These are phyloP conservation scores for Rhopilema esculentum DNA, from an alignment of 30 jellyfish, hydroid and myxozoan genomes.

Conservation along the genomic window DNA sequence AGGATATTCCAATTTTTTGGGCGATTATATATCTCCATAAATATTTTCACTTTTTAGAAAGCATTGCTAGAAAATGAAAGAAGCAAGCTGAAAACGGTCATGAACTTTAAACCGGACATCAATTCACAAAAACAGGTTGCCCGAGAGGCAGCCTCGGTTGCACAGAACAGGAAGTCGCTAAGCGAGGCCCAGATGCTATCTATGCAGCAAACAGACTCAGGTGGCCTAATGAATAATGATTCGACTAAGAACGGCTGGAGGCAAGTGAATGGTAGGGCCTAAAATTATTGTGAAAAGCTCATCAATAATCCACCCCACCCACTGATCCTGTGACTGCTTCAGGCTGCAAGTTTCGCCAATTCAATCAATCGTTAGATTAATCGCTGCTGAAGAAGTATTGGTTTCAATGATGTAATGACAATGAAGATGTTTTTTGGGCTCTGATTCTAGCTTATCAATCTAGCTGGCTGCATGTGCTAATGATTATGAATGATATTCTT, in stretches of 20 bases:
- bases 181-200: conserved; percentile 49
- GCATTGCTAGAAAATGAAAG: conserved; percentile 61
- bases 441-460: not conserved
- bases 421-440: not conserved
- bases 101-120: not conserved
- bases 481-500: not conserved
- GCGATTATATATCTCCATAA: too few species aligned
- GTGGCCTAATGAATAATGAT: conserved; percentile 5
- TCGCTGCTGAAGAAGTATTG: too few species aligned
- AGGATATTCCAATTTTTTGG: too few species aligned
- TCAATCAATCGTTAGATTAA: too few species aligned
- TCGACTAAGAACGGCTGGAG: conserved; percentile 22
- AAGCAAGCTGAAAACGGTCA: not conserved
- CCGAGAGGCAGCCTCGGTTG: conserved; percentile 79
- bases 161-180: conserved; percentile 52
- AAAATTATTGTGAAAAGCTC: not conserved
- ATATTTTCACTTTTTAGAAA: too few species aligned
- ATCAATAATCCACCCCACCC: not conserved
- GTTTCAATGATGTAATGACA: not conserved
- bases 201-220: not conserved
- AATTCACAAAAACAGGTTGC: conserved; percentile 60
- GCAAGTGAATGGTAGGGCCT: conserved; percentile 37
- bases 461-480: not conserved
- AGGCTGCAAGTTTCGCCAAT: too few species aligned
- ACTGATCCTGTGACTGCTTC: not conserved